Percentiles rank a stretch among this genome's conserved stretches.
These are phyloP conservation scores for Aphyosemion australe DNA, from an alignment of 2,113 vertebrate genomes.

Conservation along the genomic window DNA sequence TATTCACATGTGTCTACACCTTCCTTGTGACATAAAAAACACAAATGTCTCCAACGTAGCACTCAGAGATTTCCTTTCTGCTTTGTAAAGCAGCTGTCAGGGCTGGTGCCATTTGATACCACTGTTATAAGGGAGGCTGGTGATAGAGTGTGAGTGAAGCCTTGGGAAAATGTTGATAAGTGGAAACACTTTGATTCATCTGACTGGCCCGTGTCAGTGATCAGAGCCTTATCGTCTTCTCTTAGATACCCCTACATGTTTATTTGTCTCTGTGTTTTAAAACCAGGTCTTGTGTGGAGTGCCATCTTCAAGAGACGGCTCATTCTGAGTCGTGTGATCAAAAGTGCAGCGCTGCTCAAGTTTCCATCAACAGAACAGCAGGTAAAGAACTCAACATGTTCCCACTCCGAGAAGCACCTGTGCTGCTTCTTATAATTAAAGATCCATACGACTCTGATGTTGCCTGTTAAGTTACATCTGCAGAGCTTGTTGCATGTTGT, in stretches of 20 bases:
- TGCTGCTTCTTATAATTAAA: neutral
- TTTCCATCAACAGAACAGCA: slow-evolving; percentile 82
- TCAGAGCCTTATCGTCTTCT: slow-evolving; percentile 30
- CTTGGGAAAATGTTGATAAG: slow-evolving; percentile 66
- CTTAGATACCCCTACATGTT: neutral
- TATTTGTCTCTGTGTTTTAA: slow-evolving; percentile 44
- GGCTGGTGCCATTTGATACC: slow-evolving; percentile 59
- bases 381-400: slow-evolving; percentile 68
- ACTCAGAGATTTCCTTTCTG: slow-evolving; percentile 69
- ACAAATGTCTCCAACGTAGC: slow-evolving; percentile 63
- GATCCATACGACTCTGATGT: neutral
- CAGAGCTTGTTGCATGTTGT: too few relatives aligned
- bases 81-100: slow-evolving; percentile 70
- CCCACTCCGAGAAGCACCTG: neutral
- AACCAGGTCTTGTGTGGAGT: slow-evolving; percentile 91
- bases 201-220: slow-evolving; percentile 34
- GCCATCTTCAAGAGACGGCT: slow-evolving; percentile 84
- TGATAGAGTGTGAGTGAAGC: slow-evolving; percentile 40
- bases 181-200: slow-evolving; percentile 52
- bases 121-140: slow-evolving; percentile 51
- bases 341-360: slow-evolving; percentile 84
- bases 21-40: slow-evolving; percentile 64
- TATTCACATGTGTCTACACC: slow-evolving; percentile 67
- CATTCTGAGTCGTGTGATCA: slow-evolving; percentile 80
- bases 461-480: neutral